Base-by-base conservation (phyloP, 2,888 invertebrate species). In the Drosophila infuscata region DNA sequence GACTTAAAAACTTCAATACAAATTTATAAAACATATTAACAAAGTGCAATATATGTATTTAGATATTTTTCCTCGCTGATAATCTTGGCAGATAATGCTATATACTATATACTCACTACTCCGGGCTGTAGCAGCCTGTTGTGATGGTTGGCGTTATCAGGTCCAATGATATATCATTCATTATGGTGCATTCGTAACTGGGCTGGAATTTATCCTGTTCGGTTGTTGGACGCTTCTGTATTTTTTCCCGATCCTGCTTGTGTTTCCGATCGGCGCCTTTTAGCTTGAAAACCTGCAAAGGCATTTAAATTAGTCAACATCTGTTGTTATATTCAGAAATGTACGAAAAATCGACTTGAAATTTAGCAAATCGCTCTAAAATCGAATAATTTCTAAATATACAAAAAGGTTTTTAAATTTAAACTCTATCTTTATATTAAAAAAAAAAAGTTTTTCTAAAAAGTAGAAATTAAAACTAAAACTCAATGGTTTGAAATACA, bases 241-340 rank as follows among this genome's bases (percentile, higher is more conserved):
- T 97, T 93, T 98, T 99, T 92, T 99, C 99, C 1, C 98, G 94
- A 93, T 99, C 99, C 91, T 99, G 99, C 92, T 99, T 99, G 93
- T 99, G 98, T 91, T 99, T 99, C 57, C 99, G 95, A 93, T 99
- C 99, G 0, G 99, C 99, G 4, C 99, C 99, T 93, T 99, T 99
- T 70, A 99, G 94, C 94, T 98, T 96, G 92, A 97, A 97, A 48
- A 96, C 95, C 95, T 95, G 72, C 25, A 46, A 20, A 3, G 5
- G 4, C 9, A n/a, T 53, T 20, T 11, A 9, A 3, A 49, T 38
- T 30, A 56, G 15, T 29, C 12, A 36, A 15, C 0, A 53, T 12
- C 29, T 49, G 17, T 12, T 41, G 4, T n/a, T n/a, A n/a, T 41
- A 9, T n/a, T n/a, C 41, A 11, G 3, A 25, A 20, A 20, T 33